Conservation (phyloP, 2,888 invertebrate genomes). For the Hyles lineata region DNA sequence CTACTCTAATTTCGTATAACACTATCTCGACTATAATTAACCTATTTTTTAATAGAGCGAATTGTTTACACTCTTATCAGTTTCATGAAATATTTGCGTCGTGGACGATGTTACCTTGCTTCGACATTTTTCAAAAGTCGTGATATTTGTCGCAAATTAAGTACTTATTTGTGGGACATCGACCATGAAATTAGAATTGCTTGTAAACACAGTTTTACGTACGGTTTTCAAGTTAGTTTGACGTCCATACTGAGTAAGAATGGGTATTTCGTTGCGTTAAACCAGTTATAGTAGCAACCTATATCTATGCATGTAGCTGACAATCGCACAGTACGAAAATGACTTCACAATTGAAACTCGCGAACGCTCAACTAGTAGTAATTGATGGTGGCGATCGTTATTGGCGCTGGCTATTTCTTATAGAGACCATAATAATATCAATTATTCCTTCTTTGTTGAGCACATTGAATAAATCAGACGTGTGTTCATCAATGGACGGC, state of each 20-base stretch:
- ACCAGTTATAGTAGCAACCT: conserved; percentile 1
- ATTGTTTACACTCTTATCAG: conserved; percentile 46
- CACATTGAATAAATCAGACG: conserved; percentile 51
- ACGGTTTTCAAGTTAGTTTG: conserved; percentile 1
- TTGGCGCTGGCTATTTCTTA: conserved; percentile 62
- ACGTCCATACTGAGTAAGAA: not conserved
- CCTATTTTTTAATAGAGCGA: conserved; percentile 40
- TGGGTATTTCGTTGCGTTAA: not conserved
- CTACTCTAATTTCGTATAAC: not conserved
- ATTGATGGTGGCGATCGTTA: conserved; percentile 73
- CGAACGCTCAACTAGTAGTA: conserved; percentile 76
- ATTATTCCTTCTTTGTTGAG: conserved; percentile 49
- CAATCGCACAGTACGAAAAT: conserved; percentile 23
- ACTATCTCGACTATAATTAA: conserved; percentile 41
- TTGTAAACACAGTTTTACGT: not conserved
- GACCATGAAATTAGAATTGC: conserved; percentile 26
- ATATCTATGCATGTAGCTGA: conserved; percentile 21
- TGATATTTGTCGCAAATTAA: conserved; percentile 46
- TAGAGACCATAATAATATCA: conserved; percentile 57
- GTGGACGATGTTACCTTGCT: conserved; percentile 53
- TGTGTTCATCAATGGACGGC: conserved; percentile 44
- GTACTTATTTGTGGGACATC: conserved; percentile 30
- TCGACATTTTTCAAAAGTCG: conserved; percentile 39
- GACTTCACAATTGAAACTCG: conserved; percentile 73
- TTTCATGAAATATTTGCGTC: conserved; percentile 52